Evolutionary conservation across 2,113 vertebrate genomes (phyloP), one percentile per base, ranked within the genome.

Genomic region (Pedetes capensis): DNA sequence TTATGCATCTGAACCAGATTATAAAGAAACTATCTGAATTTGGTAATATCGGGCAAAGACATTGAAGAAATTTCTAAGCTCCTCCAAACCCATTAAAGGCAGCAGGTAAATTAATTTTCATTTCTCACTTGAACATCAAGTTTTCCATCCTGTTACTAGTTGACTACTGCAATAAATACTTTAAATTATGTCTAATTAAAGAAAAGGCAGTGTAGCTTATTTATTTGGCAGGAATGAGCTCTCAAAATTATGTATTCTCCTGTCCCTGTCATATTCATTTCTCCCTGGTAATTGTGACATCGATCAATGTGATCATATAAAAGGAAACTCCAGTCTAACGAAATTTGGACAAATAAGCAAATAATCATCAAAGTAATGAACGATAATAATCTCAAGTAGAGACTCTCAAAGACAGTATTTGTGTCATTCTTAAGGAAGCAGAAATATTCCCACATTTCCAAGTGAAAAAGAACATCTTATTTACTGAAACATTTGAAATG

Each of bases 191-290:
- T 64, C 89, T 94, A 82, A 92, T 68, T 92, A 89, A 96, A 96
- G 92, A 82, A 94, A 94, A 66, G 80, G 51, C 47, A 95, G 49
- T 57, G 92, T 89, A 92, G 90, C 92, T 98, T 96, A 95, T 96
- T 97, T 97, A 95, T 97, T 96, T 84, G 88, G 53, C 37, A 89
- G 20, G 37, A 97, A 95, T 59, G 32, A 94, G 25, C 37, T 71
- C n/a, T 95, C 85, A 79, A 22, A 39, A 32, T 10, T 27, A 18
- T 47, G 44, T 23, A 69, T 93, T 95, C 32, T 90, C 93, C 96
- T 82, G 87, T 27, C 69, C 47, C 68, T 89, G 39, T 39, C 91
- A 96, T 88, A 63, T 74, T 61, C 27, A 8, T 92, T 71, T 90
- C 51, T 89, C 95, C 69, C 53, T 63, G 27, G 71, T 66, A 89